Conservation (phyloP, 2,113 vertebrate genomes). For the Probosciger aterrimus region DNA sequence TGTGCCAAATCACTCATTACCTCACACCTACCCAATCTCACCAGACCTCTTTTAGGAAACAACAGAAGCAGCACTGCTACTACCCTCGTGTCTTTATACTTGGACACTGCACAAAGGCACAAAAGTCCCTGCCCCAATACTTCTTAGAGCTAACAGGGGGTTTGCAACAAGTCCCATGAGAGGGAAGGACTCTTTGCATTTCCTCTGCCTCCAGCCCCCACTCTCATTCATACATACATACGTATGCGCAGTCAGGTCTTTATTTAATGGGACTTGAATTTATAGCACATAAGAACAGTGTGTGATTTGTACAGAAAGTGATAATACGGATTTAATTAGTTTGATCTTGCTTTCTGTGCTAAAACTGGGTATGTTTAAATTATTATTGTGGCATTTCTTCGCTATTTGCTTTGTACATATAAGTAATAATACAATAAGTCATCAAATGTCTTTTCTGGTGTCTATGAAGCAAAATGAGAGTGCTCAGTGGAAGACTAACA, state of each 20-base stretch:
- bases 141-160: neutral
- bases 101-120: neutral
- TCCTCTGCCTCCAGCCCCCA: neutral
- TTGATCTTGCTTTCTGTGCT: conserved; percentile 43
- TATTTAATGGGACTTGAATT: conserved; percentile 4
- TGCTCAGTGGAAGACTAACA: conserved; percentile 21
- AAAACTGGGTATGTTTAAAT: conserved; percentile 3
- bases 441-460: conserved; percentile 32
- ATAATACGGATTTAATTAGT: conserved; percentile 44
- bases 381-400: conserved; percentile 29
- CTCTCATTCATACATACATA: neutral
- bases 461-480: conserved; percentile 30
- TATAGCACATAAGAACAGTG: neutral
- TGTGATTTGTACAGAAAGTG: conserved; percentile 22
- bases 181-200: neutral
- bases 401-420: conserved; percentile 24
- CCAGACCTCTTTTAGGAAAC: conserved; percentile 46
- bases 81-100: fast-evolving
- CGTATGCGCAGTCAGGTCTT: neutral
- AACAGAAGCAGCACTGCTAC: neutral
- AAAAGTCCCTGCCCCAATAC: neutral
- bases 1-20: conserved; percentile 7
- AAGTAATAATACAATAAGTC: conserved; percentile 53
- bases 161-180: neutral
- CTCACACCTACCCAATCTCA: neutral